Evolutionary conservation across 2,113 vertebrate species (phyloP), one percentile per base, ranked within the genome.

Genomic region (Procavia capensis): DNA sequence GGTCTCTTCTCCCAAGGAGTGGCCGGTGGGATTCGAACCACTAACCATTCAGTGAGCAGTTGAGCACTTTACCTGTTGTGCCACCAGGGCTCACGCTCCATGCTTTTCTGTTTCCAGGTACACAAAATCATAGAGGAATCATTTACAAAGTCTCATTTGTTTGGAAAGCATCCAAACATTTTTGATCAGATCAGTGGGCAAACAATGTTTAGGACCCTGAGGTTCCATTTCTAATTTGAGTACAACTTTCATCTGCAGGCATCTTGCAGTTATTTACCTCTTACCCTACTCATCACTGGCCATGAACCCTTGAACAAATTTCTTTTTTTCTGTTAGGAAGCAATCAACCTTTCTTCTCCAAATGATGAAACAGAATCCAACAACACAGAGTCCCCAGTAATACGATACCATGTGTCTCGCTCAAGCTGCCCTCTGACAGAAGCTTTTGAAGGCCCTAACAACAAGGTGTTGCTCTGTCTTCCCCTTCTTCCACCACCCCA

Each of bases 401-500:
- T 1, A 14, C 14, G 63, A 61, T 4, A 0, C 19, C 3, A 10
- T 11, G 11, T 3, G 57, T 79, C 24, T 8, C 10, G 16, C 57
- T 47, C 57, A 14, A 31, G 31, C 6, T 19, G 59, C n/a, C 17
- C 41, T 34, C 34, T n/a, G n/a, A 3, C 9, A 2, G 17, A 74
- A 47, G 50, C 25, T 27, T 13, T 16, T 34, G 5, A 22, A 29
- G 36, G 16, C 17, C 3, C 7, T 17, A 8, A 8, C n/a, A 9
- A 34, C 20, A 68, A 57, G 59, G 6, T 2, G 5, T 27, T 22
- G 25, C n/a, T 57, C 39, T 24, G 16, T 24, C 47, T 19, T 6
- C 27, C 0, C 14, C 34, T 4, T 4, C 57, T 13, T 4, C 29
- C 13, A 11, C 41, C n/a, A n/a, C 27, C 14, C 14, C 0, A 1